Base-by-base conservation (phyloP, 2,888 invertebrate genomes). In the Keiferia lycopersicella region DNA sequence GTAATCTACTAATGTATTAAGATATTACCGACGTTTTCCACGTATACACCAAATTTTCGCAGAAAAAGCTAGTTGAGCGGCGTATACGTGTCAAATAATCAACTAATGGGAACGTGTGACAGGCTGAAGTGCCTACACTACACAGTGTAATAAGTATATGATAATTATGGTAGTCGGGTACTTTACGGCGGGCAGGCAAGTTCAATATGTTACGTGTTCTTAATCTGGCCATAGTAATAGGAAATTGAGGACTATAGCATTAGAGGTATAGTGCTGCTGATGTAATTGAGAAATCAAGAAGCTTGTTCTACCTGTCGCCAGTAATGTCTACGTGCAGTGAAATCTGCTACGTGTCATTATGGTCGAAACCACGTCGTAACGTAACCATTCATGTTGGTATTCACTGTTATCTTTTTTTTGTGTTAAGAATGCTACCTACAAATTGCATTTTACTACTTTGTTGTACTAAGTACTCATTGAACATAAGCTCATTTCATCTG, bases 181-280 rank as follows among this genome's bases (percentile, higher is more conserved):
- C 34, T 34, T 34, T 38, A 30, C 30, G 14, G n/a, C 26, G 56
- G 12, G 56, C 30, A 30, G 7, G 53, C 53, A 26, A 53, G 26
- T 1, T 22, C 56, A 30, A 56, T 56, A 56, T 30, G 26, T 56
- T 56, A 30, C 56, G 56, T 56, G 56, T 38, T 30, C 26, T 30
- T 45, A 41, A 56, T 62, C 50, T 41, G 20, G 59, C 20, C 22
- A 18, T 59, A 59, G 41, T 61, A 50, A 26, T 48, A 61, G 61
- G 51, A 61, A 51, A 61, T 61, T 61, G 61, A 61, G 20, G 41
- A 59, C 20, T 59, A 59, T 3, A 48, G 11, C 59, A 59, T 39
- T 59, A 59, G 6, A 48, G 16, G 16, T 10, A 81, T 68, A 77
- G 75, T 74, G 72, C 78, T 72, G 71, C 73, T 74, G 74, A 71